Base-by-base conservation (phyloP, 2,888 invertebrate species). In the Temnothorax rugatulus region DNA sequence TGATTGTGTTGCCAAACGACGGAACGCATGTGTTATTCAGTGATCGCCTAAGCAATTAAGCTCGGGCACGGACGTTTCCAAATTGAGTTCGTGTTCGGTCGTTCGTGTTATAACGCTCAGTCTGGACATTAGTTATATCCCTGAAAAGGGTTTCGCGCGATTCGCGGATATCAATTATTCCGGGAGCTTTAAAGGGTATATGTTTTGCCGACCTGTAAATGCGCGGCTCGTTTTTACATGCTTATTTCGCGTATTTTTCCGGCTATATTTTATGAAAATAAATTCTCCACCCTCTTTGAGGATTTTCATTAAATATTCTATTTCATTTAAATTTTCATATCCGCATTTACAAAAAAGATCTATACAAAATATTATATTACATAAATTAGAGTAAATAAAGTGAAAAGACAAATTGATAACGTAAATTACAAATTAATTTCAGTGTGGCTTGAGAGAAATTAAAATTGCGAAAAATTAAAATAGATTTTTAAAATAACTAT, bases 11-110 rank as follows among this genome's bases (percentile, higher is more conserved):
- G 68, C 73, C 52, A 84, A 83, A 63, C 69, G 84, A 84, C 86
- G 86, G 82, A 82, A 84, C 85, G 84, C 86, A 88, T 90, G 86
- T 84, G 85, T 90, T 90, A 90, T 90, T 89, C 87, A 90, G 84
- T 88, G 86, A 90, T 90, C 87, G 84, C 89, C 85, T 82, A 87
- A 84, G 86, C 88, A 88, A 90, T 90, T 89, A 85, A 83, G 88
- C 85, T 81, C 64, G 61, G 84, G 79, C 82, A 82, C 81, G 86
- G 82, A 84, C 82, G 82, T 52, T 83, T 71, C 75, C 83, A 64
- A 76, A 84, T 84, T 81, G 84, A 84, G 84, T 76, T 66, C 71
- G 69, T 79, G 79, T 66, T 66, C 75, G 66, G 71, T 83, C 83
- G 76, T 73, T 69, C 84, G 69, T 85, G 63, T 84, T 79, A 84